phyloP scores from a whole-genome alignment of 2,888 invertebrate species.

The Ptilodon capucinus region DNA sequence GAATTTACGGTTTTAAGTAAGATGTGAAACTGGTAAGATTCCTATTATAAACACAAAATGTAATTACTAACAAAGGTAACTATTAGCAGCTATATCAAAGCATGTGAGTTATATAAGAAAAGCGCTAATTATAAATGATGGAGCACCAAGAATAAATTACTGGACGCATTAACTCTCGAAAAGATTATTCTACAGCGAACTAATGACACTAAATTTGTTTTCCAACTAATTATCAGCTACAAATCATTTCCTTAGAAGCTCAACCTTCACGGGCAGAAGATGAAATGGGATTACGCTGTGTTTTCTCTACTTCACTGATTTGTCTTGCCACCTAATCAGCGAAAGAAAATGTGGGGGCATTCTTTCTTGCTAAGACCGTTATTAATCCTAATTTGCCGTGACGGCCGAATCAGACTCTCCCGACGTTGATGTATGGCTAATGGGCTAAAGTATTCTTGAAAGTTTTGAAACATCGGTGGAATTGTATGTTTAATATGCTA shows the following conservation, averaged over 20 bases:
- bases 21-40: no score
- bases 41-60: no score
- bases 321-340: slow-evolving; percentile 65
- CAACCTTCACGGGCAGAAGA: slow-evolving; percentile 17
- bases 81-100: no score
- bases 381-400: slow-evolving; percentile 72
- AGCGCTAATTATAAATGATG: background rate
- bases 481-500: slow-evolving; percentile 6
- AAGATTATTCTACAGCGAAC: background rate
- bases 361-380: slow-evolving; percentile 55
- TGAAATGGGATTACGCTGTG: slow-evolving; percentile 23
- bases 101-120: no score
- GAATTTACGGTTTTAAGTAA: no score
- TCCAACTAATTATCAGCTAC: slow-evolving; percentile 18
- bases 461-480: slow-evolving; percentile 17
- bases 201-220: slow-evolving; percentile 4
- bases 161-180: background rate
- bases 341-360: slow-evolving; percentile 54
- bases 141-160: background rate
- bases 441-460: slow-evolving; percentile 41
- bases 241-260: slow-evolving; percentile 21
- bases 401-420: slow-evolving; percentile 45
- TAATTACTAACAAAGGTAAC: no score
- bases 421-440: slow-evolving; percentile 66
- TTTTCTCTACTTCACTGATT: slow-evolving; percentile 48